Evolutionary conservation across 2,888 invertebrate species (phyloP), one percentile per base, ranked within the genome.

Genomic region (Trissoscelio sp.): DNA sequence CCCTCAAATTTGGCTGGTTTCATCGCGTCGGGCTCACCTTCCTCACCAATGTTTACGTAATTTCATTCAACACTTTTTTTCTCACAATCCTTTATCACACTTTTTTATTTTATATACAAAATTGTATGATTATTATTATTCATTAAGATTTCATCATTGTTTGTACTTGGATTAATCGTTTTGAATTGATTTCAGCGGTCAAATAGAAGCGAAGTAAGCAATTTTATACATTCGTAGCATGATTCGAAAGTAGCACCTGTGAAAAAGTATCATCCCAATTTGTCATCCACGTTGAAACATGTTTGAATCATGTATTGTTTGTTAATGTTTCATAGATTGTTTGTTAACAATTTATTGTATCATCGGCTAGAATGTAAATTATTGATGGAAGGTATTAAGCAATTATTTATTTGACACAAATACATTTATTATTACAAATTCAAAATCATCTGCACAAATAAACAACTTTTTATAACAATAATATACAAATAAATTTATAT

Each of bases 171-270:
- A n/a, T n/a, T n/a, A n/a, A n/a, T n/a, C n/a, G n/a, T n/a, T n/a
- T n/a, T 66, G 37, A 55, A 64, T 74, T 75, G 20, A 75, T 75
- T 75, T 75, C 75, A 75, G 75, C 67, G 31, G 16, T 51, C 75
- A 34, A 4, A 75, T 67, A 75, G 67, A 75, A 55, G 60, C 75
- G 75, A 67, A 67, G 75, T 75, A 75, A 75, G 75, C 75, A 75
- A 16, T 57, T 74, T 75, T 75, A 42, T 67, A 53, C 67, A 75
- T 75, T 67, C 60, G 60, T 75, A 75, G 75, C 75, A 75, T 75
- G 28, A 57, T 66, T 67, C 57, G 39, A 58, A 67, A 75, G 67
- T 60, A 67, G 75, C 39, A 75, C 46, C 67, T 75, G 48, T 75
- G 57, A n/a, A 46, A 28, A 57, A 74, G 64, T 66, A 74, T 73